Percentiles rank a stretch among this genome's conserved stretches.
Conservation (phyloP, 2,113 vertebrate species). For the Paramormyrops kingsleyae region DNA sequence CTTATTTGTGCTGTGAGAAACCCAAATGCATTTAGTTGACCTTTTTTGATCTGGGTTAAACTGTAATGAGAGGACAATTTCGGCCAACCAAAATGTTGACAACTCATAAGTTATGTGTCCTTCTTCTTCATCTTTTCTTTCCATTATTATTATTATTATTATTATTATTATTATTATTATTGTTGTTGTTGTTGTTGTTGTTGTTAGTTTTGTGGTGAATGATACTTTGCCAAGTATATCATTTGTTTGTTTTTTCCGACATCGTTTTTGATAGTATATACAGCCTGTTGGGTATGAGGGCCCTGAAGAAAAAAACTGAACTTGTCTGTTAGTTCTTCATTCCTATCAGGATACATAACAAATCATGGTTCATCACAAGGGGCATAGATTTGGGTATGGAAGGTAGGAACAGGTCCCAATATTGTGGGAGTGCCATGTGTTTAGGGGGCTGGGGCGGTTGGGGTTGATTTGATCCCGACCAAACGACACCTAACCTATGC, state of each 20-base stretch:
- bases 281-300: neutral
- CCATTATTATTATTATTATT: neutral
- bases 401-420: neutral
- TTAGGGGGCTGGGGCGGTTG: neutral
- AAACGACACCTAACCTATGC: neutral
- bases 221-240: neutral
- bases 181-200: neutral
- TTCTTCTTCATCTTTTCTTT: neutral
- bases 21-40: neutral
- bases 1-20: neutral
- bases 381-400: neutral
- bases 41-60: neutral
- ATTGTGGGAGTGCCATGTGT: neutral
- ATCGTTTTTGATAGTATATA: neutral
- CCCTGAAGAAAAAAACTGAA: neutral
- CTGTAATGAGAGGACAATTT: neutral
- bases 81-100: neutral
- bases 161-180: neutral
- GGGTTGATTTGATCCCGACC: neutral
- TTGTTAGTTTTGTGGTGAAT: neutral
- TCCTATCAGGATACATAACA: neutral
- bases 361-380: neutral
- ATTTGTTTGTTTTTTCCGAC: neutral
- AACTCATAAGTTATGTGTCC: neutral
- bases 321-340: neutral